Conservation (phyloP, 2,888 invertebrate genomes). For the Ennomos fuscantarius region DNA sequence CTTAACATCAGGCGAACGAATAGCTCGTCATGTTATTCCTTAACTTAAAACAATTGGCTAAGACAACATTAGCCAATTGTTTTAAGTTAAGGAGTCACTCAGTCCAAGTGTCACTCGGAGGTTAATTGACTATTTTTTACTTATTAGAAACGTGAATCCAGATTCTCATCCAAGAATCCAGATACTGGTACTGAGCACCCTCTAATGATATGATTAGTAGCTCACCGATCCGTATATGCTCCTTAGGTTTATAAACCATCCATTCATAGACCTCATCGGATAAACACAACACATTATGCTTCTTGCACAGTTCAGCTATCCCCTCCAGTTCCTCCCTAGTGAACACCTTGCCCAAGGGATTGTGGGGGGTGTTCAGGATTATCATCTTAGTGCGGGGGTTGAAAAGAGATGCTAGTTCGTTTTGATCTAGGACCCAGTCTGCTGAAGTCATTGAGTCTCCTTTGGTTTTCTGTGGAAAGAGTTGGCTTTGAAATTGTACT, state of each 20-base stretch:
- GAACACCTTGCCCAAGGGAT: constrained; percentile 97
- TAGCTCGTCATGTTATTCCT: too few relatives aligned
- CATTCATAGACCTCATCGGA: constrained; percentile 91
- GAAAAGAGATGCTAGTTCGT: constrained; percentile 92
- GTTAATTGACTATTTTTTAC: too few relatives aligned
- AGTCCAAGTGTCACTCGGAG: too few relatives aligned
- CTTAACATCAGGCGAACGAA: too few relatives aligned
- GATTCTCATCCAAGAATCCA: too few relatives aligned
- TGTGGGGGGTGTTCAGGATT: constrained; percentile 98
- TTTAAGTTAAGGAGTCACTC: too few relatives aligned
- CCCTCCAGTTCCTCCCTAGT: constrained; percentile 81
- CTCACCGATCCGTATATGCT: constrained; percentile 96
- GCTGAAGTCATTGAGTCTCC: constrained; percentile 86
- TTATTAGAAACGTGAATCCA: too few relatives aligned
- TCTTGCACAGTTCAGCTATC: constrained; percentile 24
- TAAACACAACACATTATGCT: constrained; percentile 20
- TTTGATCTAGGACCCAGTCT: constrained; percentile 96
- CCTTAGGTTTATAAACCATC: constrained; percentile 93
- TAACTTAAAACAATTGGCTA: too few relatives aligned
- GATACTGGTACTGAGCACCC: too few relatives aligned
- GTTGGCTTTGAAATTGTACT: too few relatives aligned
- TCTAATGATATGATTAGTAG: too few relatives aligned
- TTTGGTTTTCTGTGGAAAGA: constrained; percentile 60
- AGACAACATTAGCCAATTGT: too few relatives aligned
- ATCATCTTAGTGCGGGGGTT: constrained; percentile 96